Conservation (phyloP, 2,113 vertebrate genomes). For the Arenaria interpres region DNA sequence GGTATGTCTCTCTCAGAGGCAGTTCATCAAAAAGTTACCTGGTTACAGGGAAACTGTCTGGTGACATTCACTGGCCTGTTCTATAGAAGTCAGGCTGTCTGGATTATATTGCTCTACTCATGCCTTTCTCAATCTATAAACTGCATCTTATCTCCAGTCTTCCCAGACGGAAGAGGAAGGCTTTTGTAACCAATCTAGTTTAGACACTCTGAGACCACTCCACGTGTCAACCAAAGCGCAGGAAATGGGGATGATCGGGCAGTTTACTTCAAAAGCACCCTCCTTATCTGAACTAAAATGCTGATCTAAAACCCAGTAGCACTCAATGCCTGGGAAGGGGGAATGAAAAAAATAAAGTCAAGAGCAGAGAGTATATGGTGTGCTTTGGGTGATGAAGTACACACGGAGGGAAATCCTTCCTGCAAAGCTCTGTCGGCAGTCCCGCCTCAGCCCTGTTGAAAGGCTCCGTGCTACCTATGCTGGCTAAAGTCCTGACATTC, state of each 20-base stretch:
- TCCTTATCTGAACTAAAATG: not conserved
- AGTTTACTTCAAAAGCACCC: not conserved
- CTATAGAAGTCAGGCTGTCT: not conserved
- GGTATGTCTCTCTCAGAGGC: not conserved
- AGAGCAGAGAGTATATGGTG: not conserved
- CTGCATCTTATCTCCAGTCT: not conserved
- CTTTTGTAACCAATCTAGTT: not conserved
- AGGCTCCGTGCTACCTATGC: rapidly evolving
- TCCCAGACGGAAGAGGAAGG: not conserved
- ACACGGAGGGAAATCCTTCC: not conserved
- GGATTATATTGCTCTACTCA: not conserved
- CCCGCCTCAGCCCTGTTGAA: rapidly evolving
- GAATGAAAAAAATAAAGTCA: not conserved
- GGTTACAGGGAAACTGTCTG: not conserved
- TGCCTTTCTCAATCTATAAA: not conserved
- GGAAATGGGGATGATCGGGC: not conserved
- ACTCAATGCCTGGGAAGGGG: not conserved
- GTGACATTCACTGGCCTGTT: not conserved
- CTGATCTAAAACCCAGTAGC: not conserved
- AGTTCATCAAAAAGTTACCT: not conserved
- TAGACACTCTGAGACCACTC: not conserved
- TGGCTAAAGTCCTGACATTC: not conserved
- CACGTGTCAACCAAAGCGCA: not conserved
- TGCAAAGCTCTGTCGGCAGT: not conserved
- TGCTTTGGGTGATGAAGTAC: not conserved